phyloP scores from a whole-genome alignment of 2,888 invertebrate species.

The Leptinotarsa juncta region DNA sequence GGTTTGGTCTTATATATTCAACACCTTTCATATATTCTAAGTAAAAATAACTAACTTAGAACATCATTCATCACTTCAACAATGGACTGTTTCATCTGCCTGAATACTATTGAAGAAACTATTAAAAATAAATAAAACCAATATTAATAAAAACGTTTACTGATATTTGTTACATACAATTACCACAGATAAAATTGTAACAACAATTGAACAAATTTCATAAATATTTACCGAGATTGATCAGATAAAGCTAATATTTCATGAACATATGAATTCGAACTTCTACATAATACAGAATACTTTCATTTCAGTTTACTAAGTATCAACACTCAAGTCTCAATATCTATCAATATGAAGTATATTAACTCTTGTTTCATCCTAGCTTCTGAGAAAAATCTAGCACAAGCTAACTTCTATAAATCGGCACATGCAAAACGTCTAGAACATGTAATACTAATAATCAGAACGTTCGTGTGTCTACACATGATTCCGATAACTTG shows the following conservation, averaged over 20 bases:
- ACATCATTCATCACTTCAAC: too few species aligned
- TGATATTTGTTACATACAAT: not conserved
- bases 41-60: too few species aligned
- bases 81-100: too few species aligned
- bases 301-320: constrained; percentile 26
- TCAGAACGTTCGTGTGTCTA: not conserved
- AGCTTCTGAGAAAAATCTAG: not conserved
- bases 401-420: not conserved
- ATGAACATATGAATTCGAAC: constrained; percentile 34
- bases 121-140: not conserved
- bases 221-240: not conserved
- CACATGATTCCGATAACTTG: not conserved
- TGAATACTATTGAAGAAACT: too few species aligned
- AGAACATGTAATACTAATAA: too few species aligned
- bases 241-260: not conserved
- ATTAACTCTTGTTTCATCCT: not conserved
- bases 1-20: too few species aligned
- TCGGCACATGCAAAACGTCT: not conserved
- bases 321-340: not conserved
- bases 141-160: not conserved
- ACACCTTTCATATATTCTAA: too few species aligned
- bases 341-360: not conserved
- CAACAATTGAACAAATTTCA: not conserved
- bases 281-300: constrained; percentile 38
- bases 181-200: not conserved